Evolutionary conservation across 2,888 invertebrate genomes (phyloP).

Genomic region (Campopleginae sp.): DNA sequence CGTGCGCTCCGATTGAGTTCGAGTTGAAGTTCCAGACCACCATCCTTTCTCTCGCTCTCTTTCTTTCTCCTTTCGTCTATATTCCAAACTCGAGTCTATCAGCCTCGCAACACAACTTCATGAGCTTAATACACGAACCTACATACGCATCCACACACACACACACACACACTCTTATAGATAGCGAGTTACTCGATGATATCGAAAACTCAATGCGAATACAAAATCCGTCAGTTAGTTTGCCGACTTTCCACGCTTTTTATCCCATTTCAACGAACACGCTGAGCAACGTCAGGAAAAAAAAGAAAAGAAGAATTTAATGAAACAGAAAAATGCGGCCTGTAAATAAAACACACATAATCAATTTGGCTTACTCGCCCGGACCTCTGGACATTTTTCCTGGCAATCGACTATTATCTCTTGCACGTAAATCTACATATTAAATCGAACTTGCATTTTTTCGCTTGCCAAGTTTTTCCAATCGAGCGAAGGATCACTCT

Average conservation of each 20-base stretch:
- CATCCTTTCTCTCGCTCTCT: constrained; percentile 10
- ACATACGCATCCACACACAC: background rate
- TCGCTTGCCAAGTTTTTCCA: constrained; percentile 33
- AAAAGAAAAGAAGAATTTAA: constrained; percentile 7
- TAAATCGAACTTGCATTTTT: constrained; percentile 15
- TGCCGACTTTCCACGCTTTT: constrained; percentile 47
- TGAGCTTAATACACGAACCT: background rate
- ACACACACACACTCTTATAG: background rate
- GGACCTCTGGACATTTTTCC: constrained; percentile 42
- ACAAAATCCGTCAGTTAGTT: constrained; percentile 39
- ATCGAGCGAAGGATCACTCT: background rate
- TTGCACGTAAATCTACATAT: constrained; percentile 1
- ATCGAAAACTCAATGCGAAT: constrained; percentile 57
- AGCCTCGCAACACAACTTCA: constrained; percentile 6
- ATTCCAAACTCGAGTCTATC: constrained; percentile 41
- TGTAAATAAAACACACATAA: constrained; percentile 34
- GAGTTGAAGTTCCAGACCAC: constrained; percentile 64
- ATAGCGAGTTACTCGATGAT: constrained; percentile 48
- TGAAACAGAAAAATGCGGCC: background rate
- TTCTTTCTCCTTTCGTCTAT: constrained; percentile 18
- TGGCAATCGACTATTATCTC: constrained; percentile 21
- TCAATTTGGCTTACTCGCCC: constrained; percentile 50
- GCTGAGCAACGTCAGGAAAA: constrained; percentile 10
- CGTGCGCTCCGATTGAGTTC: constrained; percentile 61
- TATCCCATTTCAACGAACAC: constrained; percentile 20